Conservation (phyloP, 2,797 vertebrate species). For the Stomatorhinus walkeri region DNA sequence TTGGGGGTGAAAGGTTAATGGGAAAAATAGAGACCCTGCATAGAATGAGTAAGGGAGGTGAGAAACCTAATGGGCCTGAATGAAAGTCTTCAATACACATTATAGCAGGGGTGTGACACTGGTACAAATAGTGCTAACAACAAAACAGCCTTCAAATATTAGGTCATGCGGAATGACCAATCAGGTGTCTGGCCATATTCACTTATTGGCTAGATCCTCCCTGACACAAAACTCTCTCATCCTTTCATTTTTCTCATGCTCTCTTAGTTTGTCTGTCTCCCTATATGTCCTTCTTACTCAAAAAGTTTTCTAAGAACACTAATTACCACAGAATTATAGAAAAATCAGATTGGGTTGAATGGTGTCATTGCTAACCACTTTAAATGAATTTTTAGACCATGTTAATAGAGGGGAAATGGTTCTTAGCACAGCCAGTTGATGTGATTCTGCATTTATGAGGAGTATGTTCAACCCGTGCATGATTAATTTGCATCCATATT, state of each 20-base stretch:
- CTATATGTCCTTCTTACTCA: slow-evolving; percentile 39
- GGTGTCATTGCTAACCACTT: not conserved
- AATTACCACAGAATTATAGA: not conserved
- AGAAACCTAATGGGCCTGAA: slow-evolving; percentile 72
- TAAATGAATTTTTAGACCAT: not conserved
- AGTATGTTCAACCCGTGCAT: not conserved
- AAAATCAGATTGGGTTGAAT: not conserved
- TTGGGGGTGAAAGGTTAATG: slow-evolving; percentile 89
- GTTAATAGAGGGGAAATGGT: not conserved
- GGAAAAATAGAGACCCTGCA: slow-evolving; percentile 66
- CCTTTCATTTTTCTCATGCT: slow-evolving; percentile 30
- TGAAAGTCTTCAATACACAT: slow-evolving; percentile 70
- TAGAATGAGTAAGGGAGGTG: slow-evolving; percentile 64
- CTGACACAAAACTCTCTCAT: slow-evolving; percentile 63
- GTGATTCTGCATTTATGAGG: not conserved
- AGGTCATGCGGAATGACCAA: slow-evolving; percentile 84
- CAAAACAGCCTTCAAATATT: slow-evolving; percentile 77
- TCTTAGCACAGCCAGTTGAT: not conserved
- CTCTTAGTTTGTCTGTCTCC: slow-evolving; percentile 23
- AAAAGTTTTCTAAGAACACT: not conserved
- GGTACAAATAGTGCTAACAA: slow-evolving; percentile 88
- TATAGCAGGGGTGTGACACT: slow-evolving; percentile 82
- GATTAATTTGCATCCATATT: not conserved
- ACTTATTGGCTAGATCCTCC: slow-evolving; percentile 79
- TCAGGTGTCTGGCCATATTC: slow-evolving; percentile 73